phyloP scores from a whole-genome alignment of 2,113 vertebrate genomes.

The Megaleporinus macrocephalus region DNA sequence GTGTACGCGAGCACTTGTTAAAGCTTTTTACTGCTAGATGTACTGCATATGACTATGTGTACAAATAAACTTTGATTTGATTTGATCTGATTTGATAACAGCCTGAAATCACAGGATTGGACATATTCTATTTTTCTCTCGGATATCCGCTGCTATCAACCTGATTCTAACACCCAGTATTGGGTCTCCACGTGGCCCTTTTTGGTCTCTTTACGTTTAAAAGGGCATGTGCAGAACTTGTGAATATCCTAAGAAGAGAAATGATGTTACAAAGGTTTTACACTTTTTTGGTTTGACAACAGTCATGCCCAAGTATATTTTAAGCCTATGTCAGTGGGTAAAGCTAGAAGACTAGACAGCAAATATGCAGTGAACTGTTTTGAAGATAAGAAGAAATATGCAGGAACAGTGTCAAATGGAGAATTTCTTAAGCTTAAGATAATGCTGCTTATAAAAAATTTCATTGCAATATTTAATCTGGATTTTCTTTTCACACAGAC shows the following conservation, averaged over 20 bases:
- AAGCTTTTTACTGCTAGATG: too few relatives aligned
- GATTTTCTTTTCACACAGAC: not conserved
- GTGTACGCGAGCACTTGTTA: too few relatives aligned
- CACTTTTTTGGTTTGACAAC: not conserved
- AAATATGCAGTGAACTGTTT: not conserved
- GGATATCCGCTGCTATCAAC: too few relatives aligned
- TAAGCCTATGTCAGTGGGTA: not conserved
- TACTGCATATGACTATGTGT: too few relatives aligned
- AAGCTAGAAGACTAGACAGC: not conserved
- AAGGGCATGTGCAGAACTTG: not conserved
- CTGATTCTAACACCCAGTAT: too few relatives aligned
- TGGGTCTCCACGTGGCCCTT: not conserved
- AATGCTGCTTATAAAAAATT: not conserved
- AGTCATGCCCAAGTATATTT: not conserved
- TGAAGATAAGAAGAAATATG: not conserved
- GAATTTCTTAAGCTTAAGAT: conserved; percentile 14
- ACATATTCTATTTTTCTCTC: too few relatives aligned
- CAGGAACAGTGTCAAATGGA: conserved; percentile 5
- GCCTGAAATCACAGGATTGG: too few relatives aligned
- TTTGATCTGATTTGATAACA: too few relatives aligned
- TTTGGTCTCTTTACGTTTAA: not conserved
- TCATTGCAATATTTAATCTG: not conserved
- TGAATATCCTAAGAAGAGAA: not conserved
- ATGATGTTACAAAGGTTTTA: not conserved
- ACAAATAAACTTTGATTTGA: too few relatives aligned